Evolutionary conservation across 2,113 vertebrate genomes (phyloP).

Genomic region (Pogonocichla stellata): DNA sequence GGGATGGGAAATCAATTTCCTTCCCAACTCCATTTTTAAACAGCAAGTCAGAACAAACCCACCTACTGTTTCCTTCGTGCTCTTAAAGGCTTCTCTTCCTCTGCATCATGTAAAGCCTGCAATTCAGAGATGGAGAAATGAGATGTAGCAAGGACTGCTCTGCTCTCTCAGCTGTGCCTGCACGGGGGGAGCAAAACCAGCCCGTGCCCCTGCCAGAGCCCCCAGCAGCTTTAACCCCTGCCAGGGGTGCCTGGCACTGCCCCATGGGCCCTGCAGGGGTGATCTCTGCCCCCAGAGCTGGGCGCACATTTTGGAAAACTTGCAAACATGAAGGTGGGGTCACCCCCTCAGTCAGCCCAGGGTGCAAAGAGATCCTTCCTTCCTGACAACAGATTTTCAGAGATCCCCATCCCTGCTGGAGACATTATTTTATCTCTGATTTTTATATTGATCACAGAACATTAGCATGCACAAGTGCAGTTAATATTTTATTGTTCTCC

Average conservation of each 20-base stretch:
- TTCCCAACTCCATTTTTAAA: constrained; percentile 15
- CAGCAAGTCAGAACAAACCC: constrained; percentile 12
- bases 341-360: background rate
- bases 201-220: background rate
- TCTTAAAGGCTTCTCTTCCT: background rate
- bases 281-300: background rate
- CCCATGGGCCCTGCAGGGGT: rapidly evolving
- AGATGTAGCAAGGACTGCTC: background rate
- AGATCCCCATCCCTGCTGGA: background rate
- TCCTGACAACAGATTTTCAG: background rate
- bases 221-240: rapidly evolving
- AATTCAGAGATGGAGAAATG: background rate
- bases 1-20: background rate
- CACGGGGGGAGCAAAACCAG: background rate
- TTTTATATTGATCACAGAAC: background rate
- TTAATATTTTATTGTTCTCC: constrained; percentile 9
- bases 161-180: background rate
- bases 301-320: background rate
- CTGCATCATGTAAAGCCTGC: background rate
- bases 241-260: background rate
- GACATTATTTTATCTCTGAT: background rate
- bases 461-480: background rate
- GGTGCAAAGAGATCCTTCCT: background rate
- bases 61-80: background rate
- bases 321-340: background rate